Evolutionary conservation across 2,888 invertebrate genomes (phyloP), one percentile per base, ranked within the genome.

Genomic region (Mechanitis messenoides): DNA sequence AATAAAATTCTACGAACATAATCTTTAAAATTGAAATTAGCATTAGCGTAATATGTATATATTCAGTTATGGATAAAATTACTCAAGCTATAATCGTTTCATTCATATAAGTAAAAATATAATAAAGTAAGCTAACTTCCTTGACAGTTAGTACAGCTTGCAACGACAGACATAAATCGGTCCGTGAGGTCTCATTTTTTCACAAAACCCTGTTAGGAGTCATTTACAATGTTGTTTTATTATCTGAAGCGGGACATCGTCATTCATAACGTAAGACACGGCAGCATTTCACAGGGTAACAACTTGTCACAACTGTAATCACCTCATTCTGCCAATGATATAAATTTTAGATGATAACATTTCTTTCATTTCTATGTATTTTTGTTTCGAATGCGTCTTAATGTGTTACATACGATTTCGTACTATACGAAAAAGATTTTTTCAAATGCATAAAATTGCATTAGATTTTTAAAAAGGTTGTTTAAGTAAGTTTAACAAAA

Each of bases 271-370:
- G 69, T 66, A 71, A 77, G 71, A 69, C 72, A 72, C 75, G 72
- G 73, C 73, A 74, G 73, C 75, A 73, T 75, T 67, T 74, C 75
- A 72, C 72, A 69, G 71, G 68, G 68, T 67, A 76, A 77, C 76
- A 78, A 76, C 77, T 79, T 78, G 76, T 71, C 69, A 69, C 61
- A 70, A 70, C 69, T 64, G 58, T 64, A 72, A 77, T 75, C 75
- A 77, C 75, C 77, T 82, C 77, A 81, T 83, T 81, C 82, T 78
- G 74, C 74, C 73, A 76, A 75, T 75, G 75, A 72, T 71, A 71
- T 68, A 72, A 75, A 74, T 75, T 76, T 69, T 69, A 73, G 69
- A 75, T 74, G 28, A 5, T 50, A 31, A 11, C 50, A 50, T 31
- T 9, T 50, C 9, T 50, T 2, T 9, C 50, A 31, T 50, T 50